Evolutionary conservation across 2,113 vertebrate genomes (phyloP), one percentile per base, ranked within the genome.

Genomic region (Calcarius ornatus): DNA sequence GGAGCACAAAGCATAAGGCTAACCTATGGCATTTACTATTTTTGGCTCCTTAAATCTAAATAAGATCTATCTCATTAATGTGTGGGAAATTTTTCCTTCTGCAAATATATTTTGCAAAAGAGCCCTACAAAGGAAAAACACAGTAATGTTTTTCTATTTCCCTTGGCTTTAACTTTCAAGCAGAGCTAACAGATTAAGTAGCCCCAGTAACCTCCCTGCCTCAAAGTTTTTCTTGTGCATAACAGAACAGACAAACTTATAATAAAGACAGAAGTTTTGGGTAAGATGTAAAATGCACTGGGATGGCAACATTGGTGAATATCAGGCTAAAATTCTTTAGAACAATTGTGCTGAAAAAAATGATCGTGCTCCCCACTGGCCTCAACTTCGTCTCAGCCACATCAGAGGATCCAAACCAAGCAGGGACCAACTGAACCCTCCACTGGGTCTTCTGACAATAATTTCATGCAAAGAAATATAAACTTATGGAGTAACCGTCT

Each of bases 321-420:
- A 68, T 71, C 30, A 30, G 42, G 8, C 22, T 68, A 38, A 70
- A 79, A 78, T 78, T 68, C 27, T 75, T 63, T 22, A 63, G 42
- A 51, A 68, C 2, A 18, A 22, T 21, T 69, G 24, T 40, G 13
- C 13, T 25, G 27, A 22, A 61, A 69, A 51, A 43, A n/a, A 37
- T 23, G 0, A 12, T 37, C 1, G 0, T 54, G 15, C 8, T 66
- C 8, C 25, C 10, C 1, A 2, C 30, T 66, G 43, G 24, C 18
- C 40, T 72, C 15, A 86, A 17, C 3, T 2, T 35, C 72, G 11
- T 20, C 24, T 86, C 27, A 68, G 2, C 4, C 23, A 8, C 1
- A 1, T 47, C 35, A 71, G 56, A 85, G 8, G 7, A 15, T 85
- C 6, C 27, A 71, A 85, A 81, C 7, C 19, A 81, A 85, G 45